Evolutionary conservation across 2,113 vertebrate species (phyloP).

Genomic region (Conger conger): DNA sequence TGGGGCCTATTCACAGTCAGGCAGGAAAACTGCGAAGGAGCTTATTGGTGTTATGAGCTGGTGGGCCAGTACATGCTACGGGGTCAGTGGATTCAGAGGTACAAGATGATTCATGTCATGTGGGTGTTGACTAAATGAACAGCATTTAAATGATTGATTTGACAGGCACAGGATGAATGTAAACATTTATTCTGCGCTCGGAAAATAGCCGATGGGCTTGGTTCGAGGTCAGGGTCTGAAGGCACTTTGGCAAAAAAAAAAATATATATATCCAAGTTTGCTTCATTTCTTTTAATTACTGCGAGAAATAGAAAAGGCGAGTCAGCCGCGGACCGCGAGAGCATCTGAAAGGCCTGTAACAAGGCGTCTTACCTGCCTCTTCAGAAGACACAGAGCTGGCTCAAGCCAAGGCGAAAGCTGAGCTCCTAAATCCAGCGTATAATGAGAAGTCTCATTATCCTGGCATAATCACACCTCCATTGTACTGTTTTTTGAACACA

Average conservation of each 20-base stretch:
- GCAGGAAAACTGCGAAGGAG: not conserved
- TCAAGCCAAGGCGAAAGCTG: conserved; percentile 34
- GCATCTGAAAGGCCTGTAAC: conserved; percentile 40
- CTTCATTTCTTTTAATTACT: not conserved
- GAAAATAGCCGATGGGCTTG: not conserved
- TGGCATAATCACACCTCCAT: conserved; percentile 37
- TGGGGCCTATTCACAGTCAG: not conserved
- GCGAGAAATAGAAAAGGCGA: not conserved
- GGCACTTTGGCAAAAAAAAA: not conserved
- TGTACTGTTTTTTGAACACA: conserved; percentile 45
- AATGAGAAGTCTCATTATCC: conserved; percentile 65
- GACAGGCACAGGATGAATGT: not conserved
- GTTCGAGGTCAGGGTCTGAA: not conserved
- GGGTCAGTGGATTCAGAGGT: not conserved
- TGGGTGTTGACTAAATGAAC: not conserved
- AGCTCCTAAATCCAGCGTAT: conserved; percentile 34
- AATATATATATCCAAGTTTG: not conserved
- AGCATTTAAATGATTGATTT: not conserved
- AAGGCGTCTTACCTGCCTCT: conserved; percentile 37
- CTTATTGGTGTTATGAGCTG: not conserved
- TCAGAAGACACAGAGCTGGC: conserved; percentile 34
- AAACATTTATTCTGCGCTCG: not conserved
- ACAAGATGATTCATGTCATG: not conserved
- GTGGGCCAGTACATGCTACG: not conserved
- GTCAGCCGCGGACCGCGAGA: conserved; percentile 16